Percentiles rank a stretch among this genome's conserved stretches.
phyloP scores from a whole-genome alignment of 2,113 vertebrate genomes.

The Morphnarchus princeps region DNA sequence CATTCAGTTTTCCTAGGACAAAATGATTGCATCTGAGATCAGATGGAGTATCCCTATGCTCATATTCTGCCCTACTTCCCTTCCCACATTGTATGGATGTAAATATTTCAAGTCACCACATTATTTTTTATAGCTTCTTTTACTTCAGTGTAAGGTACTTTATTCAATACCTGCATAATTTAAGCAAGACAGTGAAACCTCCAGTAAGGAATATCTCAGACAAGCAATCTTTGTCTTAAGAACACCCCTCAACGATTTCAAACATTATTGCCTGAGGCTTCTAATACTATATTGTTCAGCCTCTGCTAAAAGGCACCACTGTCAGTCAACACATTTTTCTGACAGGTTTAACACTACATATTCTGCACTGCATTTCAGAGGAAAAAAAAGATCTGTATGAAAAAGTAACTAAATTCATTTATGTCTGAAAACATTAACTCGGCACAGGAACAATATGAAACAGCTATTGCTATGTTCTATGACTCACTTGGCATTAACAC shows the following conservation, averaged over 20 bases:
- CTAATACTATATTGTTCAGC: not conserved
- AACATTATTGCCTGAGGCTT: not conserved
- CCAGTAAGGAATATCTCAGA: not conserved
- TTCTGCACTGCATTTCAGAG: constrained; percentile 21
- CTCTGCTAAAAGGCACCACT: not conserved
- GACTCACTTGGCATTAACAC: not conserved
- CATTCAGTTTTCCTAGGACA: not conserved
- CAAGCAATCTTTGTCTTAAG: not conserved
- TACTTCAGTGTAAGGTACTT: constrained; percentile 14
- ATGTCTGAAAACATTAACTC: not conserved
- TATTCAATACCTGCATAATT: constrained; percentile 38
- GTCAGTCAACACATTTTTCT: not conserved
- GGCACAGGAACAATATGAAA: not conserved
- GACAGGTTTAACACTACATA: not conserved
- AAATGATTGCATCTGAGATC: not conserved
- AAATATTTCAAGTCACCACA: not conserved
- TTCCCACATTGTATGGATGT: not conserved
- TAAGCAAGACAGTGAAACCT: not conserved
- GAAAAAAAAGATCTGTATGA: not conserved
- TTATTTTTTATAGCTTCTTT: constrained; percentile 11
- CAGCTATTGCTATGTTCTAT: not conserved
- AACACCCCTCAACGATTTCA: not conserved
- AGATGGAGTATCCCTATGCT: not conserved
- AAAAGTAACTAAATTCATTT: constrained; percentile 8
- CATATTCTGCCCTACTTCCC: not conserved